phyloP scores from a whole-genome alignment of 2,797 vertebrate species.

The Paedocypris micromegethes region DNA sequence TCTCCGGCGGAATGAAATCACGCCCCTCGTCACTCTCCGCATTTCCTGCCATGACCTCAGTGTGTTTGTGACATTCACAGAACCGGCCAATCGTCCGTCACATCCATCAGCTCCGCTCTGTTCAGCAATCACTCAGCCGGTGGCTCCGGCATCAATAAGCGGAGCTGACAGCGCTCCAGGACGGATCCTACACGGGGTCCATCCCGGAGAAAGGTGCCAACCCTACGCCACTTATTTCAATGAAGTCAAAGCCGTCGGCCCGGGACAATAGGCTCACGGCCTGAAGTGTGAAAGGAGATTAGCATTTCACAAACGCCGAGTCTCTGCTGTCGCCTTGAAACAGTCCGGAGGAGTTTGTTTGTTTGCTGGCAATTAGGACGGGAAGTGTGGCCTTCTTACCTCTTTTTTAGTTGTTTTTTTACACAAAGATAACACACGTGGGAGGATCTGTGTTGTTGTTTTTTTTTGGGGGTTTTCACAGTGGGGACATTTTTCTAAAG shows the following conservation, averaged over 20 bases:
- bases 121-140: constrained; percentile 63
- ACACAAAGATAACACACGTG: constrained; percentile 33
- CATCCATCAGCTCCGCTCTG: constrained; percentile 66
- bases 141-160: constrained; percentile 64
- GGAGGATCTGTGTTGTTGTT: constrained; percentile 31
- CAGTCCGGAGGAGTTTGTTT: constrained; percentile 66
- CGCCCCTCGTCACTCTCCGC: constrained; percentile 41
- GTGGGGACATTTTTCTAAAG: too few species aligned
- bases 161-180: constrained; percentile 55
- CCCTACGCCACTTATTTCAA: constrained; percentile 60
- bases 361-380: constrained; percentile 71
- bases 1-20: constrained; percentile 51
- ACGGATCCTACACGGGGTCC: constrained; percentile 40
- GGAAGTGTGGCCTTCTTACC: constrained; percentile 49
- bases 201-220: constrained; percentile 51
- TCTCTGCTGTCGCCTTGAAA: constrained; percentile 55
- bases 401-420: constrained; percentile 6
- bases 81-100: constrained; percentile 61
- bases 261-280: constrained; percentile 60
- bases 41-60: constrained; percentile 41
- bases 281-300: constrained; percentile 63
- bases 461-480: background rate
- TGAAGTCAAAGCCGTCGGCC: constrained; percentile 55
- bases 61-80: constrained; percentile 43
- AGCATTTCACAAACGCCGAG: constrained; percentile 62